phyloP scores from a whole-genome alignment of 2,113 vertebrate genomes.

The Barnardius zonarius region DNA sequence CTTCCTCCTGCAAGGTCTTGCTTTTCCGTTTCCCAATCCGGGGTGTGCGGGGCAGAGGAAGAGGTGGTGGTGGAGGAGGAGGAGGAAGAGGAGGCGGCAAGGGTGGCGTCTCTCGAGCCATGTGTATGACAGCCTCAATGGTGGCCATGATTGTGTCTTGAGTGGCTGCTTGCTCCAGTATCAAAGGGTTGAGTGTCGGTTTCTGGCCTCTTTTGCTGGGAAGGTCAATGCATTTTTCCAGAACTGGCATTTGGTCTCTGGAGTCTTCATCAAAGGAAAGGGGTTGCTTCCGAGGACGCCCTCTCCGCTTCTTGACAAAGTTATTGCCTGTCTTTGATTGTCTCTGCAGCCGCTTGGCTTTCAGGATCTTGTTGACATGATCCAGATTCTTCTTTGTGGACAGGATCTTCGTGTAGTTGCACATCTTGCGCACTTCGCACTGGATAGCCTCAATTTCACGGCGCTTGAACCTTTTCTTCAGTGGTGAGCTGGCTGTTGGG shows the following conservation, averaged over 20 bases:
- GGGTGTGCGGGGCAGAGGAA: conserved; percentile 56
- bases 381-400: conserved; percentile 96
- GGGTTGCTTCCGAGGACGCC: conserved; percentile 91
- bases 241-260: conserved; percentile 91
- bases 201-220: conserved; percentile 85
- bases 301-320: conserved; percentile 91
- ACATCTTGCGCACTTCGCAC: conserved; percentile 92
- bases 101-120: conserved; percentile 81
- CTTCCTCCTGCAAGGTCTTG: conserved; percentile 59
- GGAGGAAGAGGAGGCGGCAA: conserved; percentile 33
- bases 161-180: conserved; percentile 76
- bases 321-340: conserved; percentile 99
- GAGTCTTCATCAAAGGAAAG: conserved; percentile 79
- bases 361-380: conserved; percentile 98
- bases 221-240: conserved; percentile 93
- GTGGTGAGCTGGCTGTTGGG: conserved; percentile 72
- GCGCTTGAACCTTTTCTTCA: conserved; percentile 89
- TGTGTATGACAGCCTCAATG: conserved; percentile 94
- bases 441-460: conserved; percentile 94
- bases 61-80: conserved; percentile 3
- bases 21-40: conserved; percentile 77
- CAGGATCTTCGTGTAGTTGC: conserved; percentile 89
- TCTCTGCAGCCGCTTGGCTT: conserved; percentile 97
- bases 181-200: conserved; percentile 78
- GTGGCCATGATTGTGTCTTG: conserved; percentile 92